Percentiles rank a stretch among this genome's conserved stretches.
phyloP scores from a whole-genome alignment of 2,113 vertebrate genomes.

The Otocyon megalotis region DNA sequence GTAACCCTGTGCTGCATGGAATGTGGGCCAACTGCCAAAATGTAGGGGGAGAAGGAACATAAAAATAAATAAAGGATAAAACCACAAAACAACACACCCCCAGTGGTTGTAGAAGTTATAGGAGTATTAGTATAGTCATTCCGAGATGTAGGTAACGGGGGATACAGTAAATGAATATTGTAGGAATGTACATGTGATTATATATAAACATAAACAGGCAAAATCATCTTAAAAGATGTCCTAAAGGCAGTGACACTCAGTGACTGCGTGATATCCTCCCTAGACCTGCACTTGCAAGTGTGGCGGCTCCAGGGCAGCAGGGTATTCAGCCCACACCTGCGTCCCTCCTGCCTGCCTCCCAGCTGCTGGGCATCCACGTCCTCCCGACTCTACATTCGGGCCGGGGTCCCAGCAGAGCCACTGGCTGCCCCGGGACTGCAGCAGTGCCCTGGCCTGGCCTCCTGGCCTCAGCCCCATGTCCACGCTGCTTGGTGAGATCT shows the following conservation, averaged over 20 bases:
- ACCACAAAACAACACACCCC: neutral
- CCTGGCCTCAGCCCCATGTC: no score
- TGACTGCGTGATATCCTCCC: no score
- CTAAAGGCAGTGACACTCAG: neutral
- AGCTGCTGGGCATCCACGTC: no score
- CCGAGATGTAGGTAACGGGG: neutral
- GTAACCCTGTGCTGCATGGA: neutral
- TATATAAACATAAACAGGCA: neutral
- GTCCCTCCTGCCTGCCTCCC: no score
- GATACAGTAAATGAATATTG: neutral
- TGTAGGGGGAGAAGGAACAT: neutral
- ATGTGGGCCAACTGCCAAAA: neutral
- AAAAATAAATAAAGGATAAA: neutral
- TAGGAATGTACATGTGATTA: neutral
- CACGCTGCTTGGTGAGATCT: no score
- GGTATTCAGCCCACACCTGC: no score
- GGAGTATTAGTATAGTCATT: neutral
- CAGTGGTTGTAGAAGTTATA: neutral
- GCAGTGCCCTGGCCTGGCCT: no score
- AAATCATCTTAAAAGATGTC: neutral
- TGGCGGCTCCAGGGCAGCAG: neutral
- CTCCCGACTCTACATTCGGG: no score
- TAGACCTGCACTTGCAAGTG: neutral
- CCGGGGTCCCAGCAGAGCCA: no score
- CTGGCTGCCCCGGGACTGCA: no score